Base-by-base conservation (phyloP, 1,140 invertebrate genomes). In the Drosophila suzukii region DNA sequence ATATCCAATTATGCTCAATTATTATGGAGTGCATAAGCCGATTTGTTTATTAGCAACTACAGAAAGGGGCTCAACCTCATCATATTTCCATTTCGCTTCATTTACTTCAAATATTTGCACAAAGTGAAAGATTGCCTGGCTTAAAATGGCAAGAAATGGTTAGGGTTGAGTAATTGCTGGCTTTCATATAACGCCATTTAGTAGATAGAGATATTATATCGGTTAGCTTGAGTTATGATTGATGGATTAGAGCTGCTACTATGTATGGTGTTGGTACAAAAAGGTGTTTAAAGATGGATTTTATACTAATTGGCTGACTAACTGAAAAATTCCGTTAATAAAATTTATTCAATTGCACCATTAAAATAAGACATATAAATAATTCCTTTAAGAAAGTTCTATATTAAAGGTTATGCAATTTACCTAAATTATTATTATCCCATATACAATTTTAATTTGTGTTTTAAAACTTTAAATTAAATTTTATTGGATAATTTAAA, bases 51-150 rank as follows among this genome's bases (percentile, higher is more conserved):
- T 57, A 62, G 38, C 34, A 41, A 54, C 47, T 55, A 44, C 54
- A 12, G 7, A 34, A 12, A 38, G 50, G 59, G 63, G 57, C 57
- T 49, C 30, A 47, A 59, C 56, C n/a, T 34, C 70, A 72, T 54
- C 53, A 65, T 62, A 24, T 56, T 70, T 39, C 60, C 36, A 39
- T 34, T n/a, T 39, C 66, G 44, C 49, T 81, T 58, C 60, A 62
- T 55, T 75, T 75, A 56, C 56, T 49, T 46, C 56, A 75, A 83
- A 78, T 79, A 79, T 84, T 77, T 77, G 67, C 27, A 15, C 62
- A 76, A 57, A 78, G 62, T 82, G 75, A 82, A 70, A 75, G 63
- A 82, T 78, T 63, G 15, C 1, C n/a, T 34, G 34, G n/a, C n/a
- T 71, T 49, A 55, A 71, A 41, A 38, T 50, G 62, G 27, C 50